Evolutionary conservation across 2,113 vertebrate species (phyloP).

Genomic region (Strix uralensis): DNA sequence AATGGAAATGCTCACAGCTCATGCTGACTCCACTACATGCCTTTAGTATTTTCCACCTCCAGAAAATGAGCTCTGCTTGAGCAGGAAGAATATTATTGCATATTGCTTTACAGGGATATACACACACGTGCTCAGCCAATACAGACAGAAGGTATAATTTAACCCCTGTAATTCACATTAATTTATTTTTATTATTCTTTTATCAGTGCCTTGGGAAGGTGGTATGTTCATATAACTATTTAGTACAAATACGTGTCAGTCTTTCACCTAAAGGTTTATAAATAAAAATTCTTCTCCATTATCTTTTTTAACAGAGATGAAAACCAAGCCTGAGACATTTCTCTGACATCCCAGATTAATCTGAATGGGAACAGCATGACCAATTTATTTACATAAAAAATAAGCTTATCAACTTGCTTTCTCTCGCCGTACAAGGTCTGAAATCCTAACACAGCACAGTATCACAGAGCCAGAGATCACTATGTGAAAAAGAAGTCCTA

Average conservation of each 20-base stretch:
- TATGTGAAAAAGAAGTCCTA: background rate
- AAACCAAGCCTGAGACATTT: background rate
- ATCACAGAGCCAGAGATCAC: background rate
- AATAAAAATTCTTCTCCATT: background rate
- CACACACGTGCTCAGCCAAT: background rate
- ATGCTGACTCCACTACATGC: background rate
- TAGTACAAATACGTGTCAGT: background rate
- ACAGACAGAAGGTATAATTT: background rate
- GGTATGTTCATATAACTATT: background rate
- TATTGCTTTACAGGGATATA: background rate
- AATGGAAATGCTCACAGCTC: background rate
- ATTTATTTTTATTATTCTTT: background rate
- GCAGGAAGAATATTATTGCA: background rate
- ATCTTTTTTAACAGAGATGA: background rate
- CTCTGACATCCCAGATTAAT: conserved; percentile 1
- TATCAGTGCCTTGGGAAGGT: background rate
- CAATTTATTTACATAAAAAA: background rate
- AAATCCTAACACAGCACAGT: background rate
- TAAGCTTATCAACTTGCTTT: background rate
- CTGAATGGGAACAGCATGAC: background rate
- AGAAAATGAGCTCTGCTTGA: background rate
- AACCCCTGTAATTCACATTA: background rate
- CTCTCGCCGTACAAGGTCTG: background rate
- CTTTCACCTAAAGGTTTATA: background rate
- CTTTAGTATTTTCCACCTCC: background rate